A percentile compares a stretch with the other conserved stretches of the same genome.
These are phyloP conservation scores for Corydoras sp. DNA, from an alignment of 2,113 vertebrate genomes.

Conservation along the genomic window DNA sequence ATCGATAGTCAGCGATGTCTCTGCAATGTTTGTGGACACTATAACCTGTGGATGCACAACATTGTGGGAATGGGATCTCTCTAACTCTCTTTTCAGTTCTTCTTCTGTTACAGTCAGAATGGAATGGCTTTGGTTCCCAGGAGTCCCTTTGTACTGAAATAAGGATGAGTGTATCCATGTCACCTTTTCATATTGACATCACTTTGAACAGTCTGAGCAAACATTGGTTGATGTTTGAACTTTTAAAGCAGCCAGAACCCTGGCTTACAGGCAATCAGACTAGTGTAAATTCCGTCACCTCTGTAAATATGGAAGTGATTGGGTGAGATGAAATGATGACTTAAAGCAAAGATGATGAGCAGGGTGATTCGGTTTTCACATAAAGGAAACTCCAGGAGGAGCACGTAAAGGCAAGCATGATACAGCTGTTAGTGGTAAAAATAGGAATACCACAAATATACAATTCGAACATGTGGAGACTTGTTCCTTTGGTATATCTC, in stretches of 20 bases:
- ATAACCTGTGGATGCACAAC: slow-evolving; percentile 74
- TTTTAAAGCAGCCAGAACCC: slow-evolving; percentile 41
- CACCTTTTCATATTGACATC: slow-evolving; percentile 44
- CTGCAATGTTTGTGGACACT: slow-evolving; percentile 95
- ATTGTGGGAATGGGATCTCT: not conserved
- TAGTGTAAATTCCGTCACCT: slow-evolving; percentile 31
- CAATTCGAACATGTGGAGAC: too few species aligned
- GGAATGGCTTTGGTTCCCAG: slow-evolving; percentile 9
- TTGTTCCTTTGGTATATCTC: too few species aligned
- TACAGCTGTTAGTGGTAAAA: too few species aligned
- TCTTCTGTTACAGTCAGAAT: slow-evolving; percentile 2
- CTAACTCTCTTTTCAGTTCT: slow-evolving; percentile 1
- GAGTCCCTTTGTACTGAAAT: slow-evolving; percentile 28
- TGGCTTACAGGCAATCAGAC: slow-evolving; percentile 48
- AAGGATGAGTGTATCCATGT: slow-evolving; percentile 25
- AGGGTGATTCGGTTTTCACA: too few species aligned
- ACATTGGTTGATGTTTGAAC: slow-evolving; percentile 47
- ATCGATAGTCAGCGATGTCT: slow-evolving; percentile 95
- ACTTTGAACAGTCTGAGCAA: slow-evolving; percentile 44
- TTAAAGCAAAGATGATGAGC: slow-evolving; percentile 12
- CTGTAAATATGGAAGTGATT: slow-evolving; percentile 38
- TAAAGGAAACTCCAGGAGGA: too few species aligned
- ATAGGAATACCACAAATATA: too few species aligned
- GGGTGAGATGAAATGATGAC: slow-evolving; percentile 34
- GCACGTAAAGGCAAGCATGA: too few species aligned